Base-by-base conservation (phyloP, 2,797 vertebrate genomes). In the Enteromius fasciolatus region DNA sequence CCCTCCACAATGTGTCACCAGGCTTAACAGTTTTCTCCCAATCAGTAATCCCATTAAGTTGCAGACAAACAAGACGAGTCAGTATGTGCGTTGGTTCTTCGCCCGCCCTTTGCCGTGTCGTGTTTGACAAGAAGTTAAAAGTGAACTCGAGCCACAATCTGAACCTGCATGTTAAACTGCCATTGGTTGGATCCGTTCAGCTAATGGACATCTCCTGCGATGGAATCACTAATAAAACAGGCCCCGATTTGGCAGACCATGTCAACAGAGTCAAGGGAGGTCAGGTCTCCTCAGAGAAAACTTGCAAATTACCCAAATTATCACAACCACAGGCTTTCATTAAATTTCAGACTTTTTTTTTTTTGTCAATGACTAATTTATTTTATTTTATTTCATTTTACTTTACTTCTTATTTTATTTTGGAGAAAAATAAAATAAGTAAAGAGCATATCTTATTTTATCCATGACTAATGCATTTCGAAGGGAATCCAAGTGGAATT, bases 21-120 rank as follows among this genome's bases (percentile, higher is more conserved):
- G 46, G 61, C 70, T 66, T 74, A 74, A 81, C 72, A 59, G 64
- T 83, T 85, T 66, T 75, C 50, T 78, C 79, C 80, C 85, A 83
- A 67, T 86, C 75, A 83, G 81, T 86, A 88, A 88, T 85, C 81
- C 78, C 57, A 69, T 77, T 80, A 86, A 68, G 31, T 67, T 74
- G 18, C 79, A 74, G 57, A 74, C 79, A 74, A 81, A 81, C 54
- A 48, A 64, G 61, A 81, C 2, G 33, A 66, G 69, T 15, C 11
- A 14, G 46, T n/a, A 52, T 66, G 44, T 28, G 46, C 2, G 20
- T n/a, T 28, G 70, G 33, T 74, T 61, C 44, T 15, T 52, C 2
- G 15, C 33, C 31, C 10, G 10, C 20, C 31, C 31, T 64, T 78
- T 80, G n/a, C 44, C 0, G 7, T n/a, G 25, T 76, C 0, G 7